Evolutionary conservation across 1,140 invertebrate genomes (phyloP), one percentile per base, ranked within the genome.

Genomic region (Drosophila guanche): DNA sequence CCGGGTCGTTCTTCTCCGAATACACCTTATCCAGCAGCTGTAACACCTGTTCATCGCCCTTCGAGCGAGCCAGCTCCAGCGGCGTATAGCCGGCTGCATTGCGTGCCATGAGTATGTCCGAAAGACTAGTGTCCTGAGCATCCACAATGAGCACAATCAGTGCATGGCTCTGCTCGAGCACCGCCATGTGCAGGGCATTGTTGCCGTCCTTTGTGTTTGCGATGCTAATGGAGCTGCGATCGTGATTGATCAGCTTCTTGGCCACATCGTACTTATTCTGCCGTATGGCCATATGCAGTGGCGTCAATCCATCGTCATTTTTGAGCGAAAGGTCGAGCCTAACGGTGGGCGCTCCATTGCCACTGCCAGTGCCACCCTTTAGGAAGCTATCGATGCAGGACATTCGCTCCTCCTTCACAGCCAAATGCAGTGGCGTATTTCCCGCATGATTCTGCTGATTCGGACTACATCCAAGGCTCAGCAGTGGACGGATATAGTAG

Each of bases 121-220:
- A 61, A 6, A 78, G 52, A 20, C 62, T 56, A 6, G 73, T 22
- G 45, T 78, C 72, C 6, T 83, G 67, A 16, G 90, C 77, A 65
- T 92, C 86, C 20, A 94, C 65, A 42, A 94, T 90, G 57, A 92
- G 93, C 33, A 92, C 78, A n/a, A 94, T 90, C 6, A 94, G 90
- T 4, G 93, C 90, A 0, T 86, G 73, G 46, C 84, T 90, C 29
- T 90, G 71, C 41, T 91, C 86, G 10, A 89, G 53, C 1, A 94
- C 92, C 2, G 94, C 94, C 69, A 94, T 92, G 66, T 94, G 93
- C 4, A 94, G 84, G 0, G 92, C 93, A 48, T 93, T 94, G 45
- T 92, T 92, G n/a, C 94, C 94, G 57, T 92, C 93, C 14, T 92
- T 93, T 4, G 83, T 60, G 50, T 94, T 93, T 0, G 80, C 77